phyloP scores from a whole-genome alignment of 1,140 invertebrate species.

The Protaetia brevitarsis region DNA sequence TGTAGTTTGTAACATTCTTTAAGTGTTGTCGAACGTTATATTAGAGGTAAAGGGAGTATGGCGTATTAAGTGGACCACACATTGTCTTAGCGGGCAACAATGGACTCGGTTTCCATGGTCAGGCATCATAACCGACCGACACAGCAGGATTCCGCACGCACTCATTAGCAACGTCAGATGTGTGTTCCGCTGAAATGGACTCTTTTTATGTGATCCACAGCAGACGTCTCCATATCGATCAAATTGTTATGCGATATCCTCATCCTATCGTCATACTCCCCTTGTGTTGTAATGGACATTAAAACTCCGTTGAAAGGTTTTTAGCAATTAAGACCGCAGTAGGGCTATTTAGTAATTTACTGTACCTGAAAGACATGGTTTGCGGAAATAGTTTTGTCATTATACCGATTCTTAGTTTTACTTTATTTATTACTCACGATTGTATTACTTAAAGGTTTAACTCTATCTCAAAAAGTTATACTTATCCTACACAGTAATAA shows the following conservation, averaged over 20 bases:
- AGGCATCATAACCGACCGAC: constrained; percentile 28
- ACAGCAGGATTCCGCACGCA: constrained; percentile 37
- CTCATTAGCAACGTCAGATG: constrained; percentile 39
- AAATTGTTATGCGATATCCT: not conserved
- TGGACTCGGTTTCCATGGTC: constrained; percentile 28
- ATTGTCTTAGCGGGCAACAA: constrained; percentile 33
- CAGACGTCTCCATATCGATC: not conserved
- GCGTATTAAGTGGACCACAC: constrained; percentile 38
- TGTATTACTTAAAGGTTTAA: no score
- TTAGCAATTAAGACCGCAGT: no score
- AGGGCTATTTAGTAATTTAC: no score
- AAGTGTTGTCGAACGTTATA: constrained; percentile 18
- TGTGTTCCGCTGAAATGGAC: constrained; percentile 22
- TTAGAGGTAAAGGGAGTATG: constrained; percentile 11
- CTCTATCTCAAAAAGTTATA: no score
- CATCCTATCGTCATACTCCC: no score
- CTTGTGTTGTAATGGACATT: no score
- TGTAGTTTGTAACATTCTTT: constrained; percentile 16
- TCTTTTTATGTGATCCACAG: constrained; percentile 12
- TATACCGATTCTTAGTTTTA: no score
- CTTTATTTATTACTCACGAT: no score
- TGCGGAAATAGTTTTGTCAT: no score
- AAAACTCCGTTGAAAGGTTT: no score
- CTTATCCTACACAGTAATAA: no score
- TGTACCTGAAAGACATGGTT: no score